Evolutionary conservation across 2,888 invertebrate genomes (phyloP).

Genomic region (Heliconius ismenius): DNA sequence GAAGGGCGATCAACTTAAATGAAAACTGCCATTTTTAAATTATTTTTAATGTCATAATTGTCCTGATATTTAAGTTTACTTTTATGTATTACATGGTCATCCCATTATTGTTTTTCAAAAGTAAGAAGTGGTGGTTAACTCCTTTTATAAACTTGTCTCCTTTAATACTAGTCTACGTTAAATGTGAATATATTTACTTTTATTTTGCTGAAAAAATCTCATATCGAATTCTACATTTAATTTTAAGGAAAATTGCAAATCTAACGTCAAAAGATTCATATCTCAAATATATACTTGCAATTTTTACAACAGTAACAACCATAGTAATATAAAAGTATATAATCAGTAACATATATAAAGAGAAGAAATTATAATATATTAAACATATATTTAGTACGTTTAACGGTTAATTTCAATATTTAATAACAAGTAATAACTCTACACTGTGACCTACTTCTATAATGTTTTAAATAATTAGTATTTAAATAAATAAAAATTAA

Average conservation of each 20-base stretch:
- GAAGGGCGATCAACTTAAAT: slow-evolving; percentile 34
- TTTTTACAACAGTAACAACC: too few species aligned
- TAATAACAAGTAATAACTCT: neutral
- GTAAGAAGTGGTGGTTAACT: slow-evolving; percentile 27
- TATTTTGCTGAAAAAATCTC: neutral
- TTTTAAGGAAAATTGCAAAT: neutral
- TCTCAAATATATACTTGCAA: too few species aligned
- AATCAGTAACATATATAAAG: neutral
- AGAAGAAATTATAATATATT: neutral
- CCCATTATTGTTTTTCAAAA: slow-evolving; percentile 23
- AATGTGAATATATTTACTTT: neutral
- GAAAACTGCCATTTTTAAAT: slow-evolving; percentile 31
- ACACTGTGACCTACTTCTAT: neutral
- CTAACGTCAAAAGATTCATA: neutral
- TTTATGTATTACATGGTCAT: slow-evolving; percentile 55
- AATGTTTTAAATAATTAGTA: too few species aligned
- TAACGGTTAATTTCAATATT: neutral
- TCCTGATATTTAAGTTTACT: slow-evolving; percentile 46
- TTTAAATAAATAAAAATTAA: too few species aligned
- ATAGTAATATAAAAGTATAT: too few species aligned
- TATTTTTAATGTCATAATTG: slow-evolving; percentile 31
- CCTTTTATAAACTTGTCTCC: slow-evolving; percentile 31
- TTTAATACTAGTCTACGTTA: neutral
- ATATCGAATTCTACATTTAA: neutral
- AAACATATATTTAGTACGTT: neutral